Conservation (phyloP, 2,888 invertebrate species). For the Teinopalpus imperialis region DNA sequence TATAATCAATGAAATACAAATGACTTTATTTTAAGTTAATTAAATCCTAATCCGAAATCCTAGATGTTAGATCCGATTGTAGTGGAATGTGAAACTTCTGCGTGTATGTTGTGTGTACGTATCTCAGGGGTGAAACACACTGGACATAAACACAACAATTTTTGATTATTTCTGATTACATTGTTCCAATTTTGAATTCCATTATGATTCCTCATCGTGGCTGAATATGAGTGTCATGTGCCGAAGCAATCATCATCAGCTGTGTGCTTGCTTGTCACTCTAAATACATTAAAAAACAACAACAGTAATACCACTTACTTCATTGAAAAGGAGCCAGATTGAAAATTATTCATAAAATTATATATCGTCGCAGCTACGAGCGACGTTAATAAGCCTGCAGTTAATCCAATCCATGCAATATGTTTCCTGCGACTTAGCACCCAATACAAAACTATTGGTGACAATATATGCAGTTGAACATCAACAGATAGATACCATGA, state of each 20-base stretch:
- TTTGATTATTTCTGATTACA: no score
- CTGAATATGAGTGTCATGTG: not conserved
- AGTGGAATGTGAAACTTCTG: no score
- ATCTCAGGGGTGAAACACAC: no score
- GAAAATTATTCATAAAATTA: slow-evolving; percentile 56
- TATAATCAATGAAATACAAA: no score
- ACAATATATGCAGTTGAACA: slow-evolving; percentile 57
- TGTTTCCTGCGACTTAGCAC: slow-evolving; percentile 41
- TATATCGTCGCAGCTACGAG: slow-evolving; percentile 42
- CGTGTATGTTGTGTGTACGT: no score
- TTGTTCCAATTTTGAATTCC: no score
- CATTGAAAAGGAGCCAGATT: slow-evolving; percentile 29
- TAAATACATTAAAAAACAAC: not conserved
- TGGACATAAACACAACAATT: no score
- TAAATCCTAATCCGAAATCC: no score
- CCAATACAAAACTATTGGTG: slow-evolving; percentile 58
- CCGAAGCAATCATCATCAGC: no score
- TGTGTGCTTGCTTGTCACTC: not conserved
- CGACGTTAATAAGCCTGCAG: slow-evolving; percentile 29
- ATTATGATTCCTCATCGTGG: no score
- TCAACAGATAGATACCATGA: slow-evolving; percentile 66
- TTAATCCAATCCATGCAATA: slow-evolving; percentile 32
- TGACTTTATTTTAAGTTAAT: no score
- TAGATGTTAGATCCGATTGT: no score
- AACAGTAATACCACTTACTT: slow-evolving; percentile 17